Conservation (phyloP, 1,140 invertebrate genomes). For the Hormaphis cornu region DNA sequence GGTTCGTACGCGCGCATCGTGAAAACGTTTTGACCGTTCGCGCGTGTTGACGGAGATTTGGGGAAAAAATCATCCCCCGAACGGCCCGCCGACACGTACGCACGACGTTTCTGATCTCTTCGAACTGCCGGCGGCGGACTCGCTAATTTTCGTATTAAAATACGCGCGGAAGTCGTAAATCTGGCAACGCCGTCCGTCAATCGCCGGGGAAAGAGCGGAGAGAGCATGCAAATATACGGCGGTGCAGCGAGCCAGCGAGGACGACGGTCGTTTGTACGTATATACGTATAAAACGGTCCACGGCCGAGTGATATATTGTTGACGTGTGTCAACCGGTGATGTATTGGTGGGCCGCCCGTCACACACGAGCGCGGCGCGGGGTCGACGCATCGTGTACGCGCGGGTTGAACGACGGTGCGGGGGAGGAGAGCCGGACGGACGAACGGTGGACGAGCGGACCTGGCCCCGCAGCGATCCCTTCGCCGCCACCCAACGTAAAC, state of each 20-base stretch:
- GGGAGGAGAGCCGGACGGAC: not conserved
- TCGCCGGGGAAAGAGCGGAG: not conserved
- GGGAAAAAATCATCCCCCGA: no score
- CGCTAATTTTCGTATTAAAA: conserved; percentile 8
- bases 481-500: no score
- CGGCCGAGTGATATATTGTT: conserved; percentile 29
- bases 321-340: conserved; percentile 32
- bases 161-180: conserved; percentile 15
- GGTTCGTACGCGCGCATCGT: not conserved
- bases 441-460: not conserved
- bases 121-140: not conserved
- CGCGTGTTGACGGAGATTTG: no score
- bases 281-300: no score
- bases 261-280: conserved; percentile 10
- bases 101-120: not conserved
- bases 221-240: not conserved
- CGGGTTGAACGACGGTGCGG: not conserved
- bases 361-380: not conserved
- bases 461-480: not conserved
- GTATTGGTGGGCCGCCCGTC: conserved; percentile 29
- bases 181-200: not conserved
- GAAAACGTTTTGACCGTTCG: conserved; percentile 12
- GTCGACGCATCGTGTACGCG: not conserved
- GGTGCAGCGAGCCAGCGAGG: not conserved
- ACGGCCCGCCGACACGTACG: no score